Conservation (phyloP, 2,113 vertebrate species). For the Tupaia chinensis region DNA sequence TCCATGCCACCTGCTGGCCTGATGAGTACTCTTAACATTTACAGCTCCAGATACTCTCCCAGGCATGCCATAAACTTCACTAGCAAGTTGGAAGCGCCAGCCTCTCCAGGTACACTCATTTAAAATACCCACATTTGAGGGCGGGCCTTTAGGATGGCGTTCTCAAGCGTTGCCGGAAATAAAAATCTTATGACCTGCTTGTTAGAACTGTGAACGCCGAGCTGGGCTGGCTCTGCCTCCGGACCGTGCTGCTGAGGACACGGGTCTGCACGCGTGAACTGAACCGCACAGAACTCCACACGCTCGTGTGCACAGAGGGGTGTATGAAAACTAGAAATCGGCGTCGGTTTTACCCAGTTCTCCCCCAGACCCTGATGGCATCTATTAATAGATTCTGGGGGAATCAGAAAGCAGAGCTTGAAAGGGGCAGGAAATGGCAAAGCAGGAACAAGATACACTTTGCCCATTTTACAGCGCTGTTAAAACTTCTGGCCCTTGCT, state of each 20-base stretch:
- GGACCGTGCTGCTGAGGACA: neutral
- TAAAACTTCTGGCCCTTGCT: neutral
- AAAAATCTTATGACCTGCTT: neutral
- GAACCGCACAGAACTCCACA: neutral
- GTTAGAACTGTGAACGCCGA: neutral
- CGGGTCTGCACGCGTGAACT: neutral
- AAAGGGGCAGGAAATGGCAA: neutral
- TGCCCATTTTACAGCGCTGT: neutral
- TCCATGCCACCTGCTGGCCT: too few relatives aligned
- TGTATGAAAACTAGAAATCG: neutral
- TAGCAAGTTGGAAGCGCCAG: neutral
- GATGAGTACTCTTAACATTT: neutral
- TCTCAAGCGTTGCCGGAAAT: neutral
- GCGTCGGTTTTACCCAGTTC: neutral
- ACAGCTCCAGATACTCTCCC: neutral
- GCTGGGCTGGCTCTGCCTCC: neutral
- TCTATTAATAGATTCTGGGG: neutral
- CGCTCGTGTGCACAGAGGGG: neutral
- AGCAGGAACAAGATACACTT: neutral
- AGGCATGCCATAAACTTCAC: neutral
- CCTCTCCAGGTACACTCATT: neutral
- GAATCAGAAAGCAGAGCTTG: neutral
- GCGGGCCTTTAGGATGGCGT: neutral
- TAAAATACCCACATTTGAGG: neutral
- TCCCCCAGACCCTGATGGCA: neutral